phyloP scores from a whole-genome alignment of 2,113 vertebrate species.

The Nycticebus coucang region DNA sequence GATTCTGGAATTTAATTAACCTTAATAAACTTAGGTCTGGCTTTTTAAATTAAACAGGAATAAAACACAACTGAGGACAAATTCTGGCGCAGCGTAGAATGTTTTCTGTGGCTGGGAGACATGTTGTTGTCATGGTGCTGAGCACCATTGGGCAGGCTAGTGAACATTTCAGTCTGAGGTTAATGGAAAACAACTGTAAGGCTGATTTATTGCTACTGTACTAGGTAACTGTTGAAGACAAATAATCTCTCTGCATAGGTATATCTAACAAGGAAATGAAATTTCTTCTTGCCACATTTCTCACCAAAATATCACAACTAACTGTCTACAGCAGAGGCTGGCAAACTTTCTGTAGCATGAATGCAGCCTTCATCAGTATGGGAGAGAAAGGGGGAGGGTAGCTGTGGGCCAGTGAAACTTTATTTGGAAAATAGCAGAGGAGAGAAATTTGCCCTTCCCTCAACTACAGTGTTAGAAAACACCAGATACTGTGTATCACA shows the following conservation, averaged over 20 bases:
- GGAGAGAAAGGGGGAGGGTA: no score
- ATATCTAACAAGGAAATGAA: background rate
- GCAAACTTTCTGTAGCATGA: background rate
- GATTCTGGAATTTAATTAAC: constrained; percentile 3
- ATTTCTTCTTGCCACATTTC: background rate
- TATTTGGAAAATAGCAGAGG: background rate
- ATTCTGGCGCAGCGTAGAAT: background rate
- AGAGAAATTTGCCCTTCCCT: background rate
- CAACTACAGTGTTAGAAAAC: background rate
- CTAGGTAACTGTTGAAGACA: background rate
- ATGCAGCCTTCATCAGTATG: background rate
- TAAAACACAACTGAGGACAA: background rate
- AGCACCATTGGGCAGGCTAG: background rate
- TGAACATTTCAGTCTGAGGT: background rate
- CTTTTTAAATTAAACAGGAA: constrained; percentile 44
- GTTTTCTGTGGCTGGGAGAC: background rate
- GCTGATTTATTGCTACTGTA: background rate
- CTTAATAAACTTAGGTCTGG: constrained; percentile 7
- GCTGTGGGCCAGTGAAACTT: background rate
- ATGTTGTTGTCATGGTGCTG: background rate
- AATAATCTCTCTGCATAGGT: constrained; percentile 1
- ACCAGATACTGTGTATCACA: no score
- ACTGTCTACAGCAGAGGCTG: background rate
- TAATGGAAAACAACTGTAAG: background rate
- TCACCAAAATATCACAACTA: background rate